phyloP scores from a whole-genome alignment of 1,140 invertebrate species.

The Ruditapes philippinarum region DNA sequence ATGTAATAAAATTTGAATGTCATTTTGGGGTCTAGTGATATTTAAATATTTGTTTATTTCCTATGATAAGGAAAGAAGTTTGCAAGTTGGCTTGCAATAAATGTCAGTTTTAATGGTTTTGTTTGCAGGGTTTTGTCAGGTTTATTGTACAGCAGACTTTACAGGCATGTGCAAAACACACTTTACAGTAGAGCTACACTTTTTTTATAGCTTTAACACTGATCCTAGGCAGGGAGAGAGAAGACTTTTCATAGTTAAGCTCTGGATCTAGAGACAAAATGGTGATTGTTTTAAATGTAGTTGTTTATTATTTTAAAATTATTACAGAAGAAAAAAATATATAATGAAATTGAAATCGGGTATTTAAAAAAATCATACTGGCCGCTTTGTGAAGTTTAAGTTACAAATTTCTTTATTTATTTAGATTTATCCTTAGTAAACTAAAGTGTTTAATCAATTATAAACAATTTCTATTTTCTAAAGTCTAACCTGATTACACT shows the following conservation, averaged over 20 bases:
- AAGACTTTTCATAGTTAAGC: no score
- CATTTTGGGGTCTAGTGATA: slow-evolving; percentile 49
- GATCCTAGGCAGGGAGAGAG: not conserved
- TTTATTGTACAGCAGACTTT: slow-evolving; percentile 34
- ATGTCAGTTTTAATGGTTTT: slow-evolving; percentile 56
- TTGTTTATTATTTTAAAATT: no score
- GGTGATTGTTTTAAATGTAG: not conserved
- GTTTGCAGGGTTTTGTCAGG: slow-evolving; percentile 63
- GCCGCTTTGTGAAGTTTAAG: no score
- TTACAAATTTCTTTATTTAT: no score
- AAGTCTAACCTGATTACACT: no score
- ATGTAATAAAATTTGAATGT: slow-evolving; percentile 62
- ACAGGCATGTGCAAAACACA: slow-evolving; percentile 43
- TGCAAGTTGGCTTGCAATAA: slow-evolving; percentile 59
- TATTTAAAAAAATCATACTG: no score
- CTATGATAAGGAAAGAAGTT: slow-evolving; percentile 66
- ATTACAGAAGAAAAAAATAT: no score
- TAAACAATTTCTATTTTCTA: no score
- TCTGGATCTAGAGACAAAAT: not conserved
- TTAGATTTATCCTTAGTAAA: no score
- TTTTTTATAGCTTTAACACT: not conserved
- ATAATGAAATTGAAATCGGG: no score
- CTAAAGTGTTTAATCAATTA: no score
- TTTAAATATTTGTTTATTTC: slow-evolving; percentile 69
- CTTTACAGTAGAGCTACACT: not conserved